Conservation (phyloP, 2,113 vertebrate genomes). For the Cyrtonyx montezumae region DNA sequence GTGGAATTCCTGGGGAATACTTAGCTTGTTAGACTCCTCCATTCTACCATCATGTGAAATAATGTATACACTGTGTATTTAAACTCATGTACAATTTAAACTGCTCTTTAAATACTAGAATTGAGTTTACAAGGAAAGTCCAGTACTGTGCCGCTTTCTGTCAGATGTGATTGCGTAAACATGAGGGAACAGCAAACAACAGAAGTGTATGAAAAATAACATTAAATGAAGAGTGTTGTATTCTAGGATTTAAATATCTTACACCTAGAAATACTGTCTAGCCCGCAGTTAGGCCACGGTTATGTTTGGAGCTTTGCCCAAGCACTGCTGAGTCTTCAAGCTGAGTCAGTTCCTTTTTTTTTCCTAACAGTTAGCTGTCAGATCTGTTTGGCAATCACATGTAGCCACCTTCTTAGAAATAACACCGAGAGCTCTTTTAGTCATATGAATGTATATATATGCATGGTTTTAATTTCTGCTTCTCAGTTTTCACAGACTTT, state of each 20-base stretch:
- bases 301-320: not conserved
- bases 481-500: not conserved
- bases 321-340: not conserved
- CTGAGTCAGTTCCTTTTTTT: not conserved
- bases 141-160: fast-evolving
- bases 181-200: not conserved
- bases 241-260: not conserved
- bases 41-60: not conserved
- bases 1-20: not conserved
- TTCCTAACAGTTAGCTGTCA: not conserved
- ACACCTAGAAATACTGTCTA: not conserved
- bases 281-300: not conserved
- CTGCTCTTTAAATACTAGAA: not conserved
- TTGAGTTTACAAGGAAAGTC: not conserved
- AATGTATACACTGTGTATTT: not conserved
- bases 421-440: not conserved
- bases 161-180: not conserved
- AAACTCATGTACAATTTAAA: not conserved
- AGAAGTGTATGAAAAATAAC: not conserved
- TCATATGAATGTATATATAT: not conserved
- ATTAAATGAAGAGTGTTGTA: not conserved
- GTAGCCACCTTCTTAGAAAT: not conserved
- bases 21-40: not conserved
- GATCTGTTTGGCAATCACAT: not conserved
- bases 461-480: not conserved